phyloP scores from a whole-genome alignment of 1,140 invertebrate species.

The Manduca sexta region DNA sequence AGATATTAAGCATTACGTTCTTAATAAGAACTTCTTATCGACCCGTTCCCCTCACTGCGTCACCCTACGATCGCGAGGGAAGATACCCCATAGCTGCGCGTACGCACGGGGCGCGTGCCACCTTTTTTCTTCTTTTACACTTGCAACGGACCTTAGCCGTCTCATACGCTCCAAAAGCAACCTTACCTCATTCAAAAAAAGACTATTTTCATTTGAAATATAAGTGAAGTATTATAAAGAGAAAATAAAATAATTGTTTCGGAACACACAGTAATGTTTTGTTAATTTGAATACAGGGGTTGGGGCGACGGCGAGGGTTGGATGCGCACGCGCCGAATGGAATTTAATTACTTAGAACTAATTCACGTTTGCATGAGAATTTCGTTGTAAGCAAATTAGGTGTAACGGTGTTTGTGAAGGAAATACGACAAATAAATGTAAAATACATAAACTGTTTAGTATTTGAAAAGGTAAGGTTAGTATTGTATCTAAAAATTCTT shows the following conservation, averaged over 20 bases:
- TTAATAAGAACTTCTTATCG: too few species aligned
- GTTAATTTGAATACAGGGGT: slow-evolving; percentile 65
- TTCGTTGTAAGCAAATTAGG: slow-evolving; percentile 24
- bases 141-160: slow-evolving; percentile 22
- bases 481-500: too few species aligned
- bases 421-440: too few species aligned
- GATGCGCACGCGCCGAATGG: slow-evolving; percentile 55
- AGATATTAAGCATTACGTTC: neutral
- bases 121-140: slow-evolving; percentile 47
- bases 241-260: slow-evolving; percentile 62
- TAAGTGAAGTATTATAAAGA: slow-evolving; percentile 23
- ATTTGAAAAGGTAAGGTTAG: too few species aligned
- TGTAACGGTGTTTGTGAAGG: too few species aligned
- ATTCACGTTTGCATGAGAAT: slow-evolving; percentile 45
- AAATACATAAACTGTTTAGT: too few species aligned
- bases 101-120: slow-evolving; percentile 62
- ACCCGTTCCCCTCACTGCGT: neutral
- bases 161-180: slow-evolving; percentile 12
- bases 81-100: slow-evolving; percentile 56
- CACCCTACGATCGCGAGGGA: slow-evolving; percentile 54
- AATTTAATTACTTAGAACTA: slow-evolving; percentile 66
- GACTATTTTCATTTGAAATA: slow-evolving; percentile 1
- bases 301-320: slow-evolving; percentile 37
- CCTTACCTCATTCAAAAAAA: slow-evolving; percentile 6
- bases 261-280: slow-evolving; percentile 65